Evolutionary conservation across 2,113 vertebrate genomes (phyloP), one percentile per base, ranked within the genome.

Genomic region (Mesocricetus auratus): DNA sequence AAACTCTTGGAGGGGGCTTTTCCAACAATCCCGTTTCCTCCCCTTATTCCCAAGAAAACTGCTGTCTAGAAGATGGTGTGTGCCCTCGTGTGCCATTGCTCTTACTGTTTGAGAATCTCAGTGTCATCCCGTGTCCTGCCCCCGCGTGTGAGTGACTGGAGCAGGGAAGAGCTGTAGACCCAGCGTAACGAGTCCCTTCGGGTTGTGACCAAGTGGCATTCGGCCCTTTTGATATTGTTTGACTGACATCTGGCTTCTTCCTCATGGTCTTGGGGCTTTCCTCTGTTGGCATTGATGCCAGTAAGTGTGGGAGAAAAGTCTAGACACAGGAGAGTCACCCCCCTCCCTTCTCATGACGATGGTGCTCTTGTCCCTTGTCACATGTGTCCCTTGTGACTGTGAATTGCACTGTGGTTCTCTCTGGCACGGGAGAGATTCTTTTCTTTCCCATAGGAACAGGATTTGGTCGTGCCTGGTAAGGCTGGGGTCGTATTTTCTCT

Each of bases 1-100:
- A 21, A 45, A 31, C 39, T 16, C 29, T 4, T 12, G 58, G 12
- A 81, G 83, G 89, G 15, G 66, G 29, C 53, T 16, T 29, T 42
- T 31, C 42, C 36, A n/a, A 15, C 16, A 74, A 69, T 22, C 17
- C 53, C 7, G 3, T 5, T 71, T 17, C 21, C 39, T 45, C 45
- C 29, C 33, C 16, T 33, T 29, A 16, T 60, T 71, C 42, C 62
- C 2, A 0, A 19, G 2, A 31, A n/a, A 81, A 22, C 53, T 45
- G 7, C 1, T 24, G 15, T 91, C 73, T 47, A 73, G 53, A 62
- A 64, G n/a, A 24, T 2, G 33, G 5, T 8, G 0, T 0, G 0
- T 60, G 26, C 53, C n/a, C 29, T n/a, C 3, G 1, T 50, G 31
- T 36, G 71, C 31, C 21, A 36, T 29, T 10, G 58, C 45, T 77